Conservation (phyloP, 2,888 invertebrate genomes). For the Eristalis pertinax region DNA sequence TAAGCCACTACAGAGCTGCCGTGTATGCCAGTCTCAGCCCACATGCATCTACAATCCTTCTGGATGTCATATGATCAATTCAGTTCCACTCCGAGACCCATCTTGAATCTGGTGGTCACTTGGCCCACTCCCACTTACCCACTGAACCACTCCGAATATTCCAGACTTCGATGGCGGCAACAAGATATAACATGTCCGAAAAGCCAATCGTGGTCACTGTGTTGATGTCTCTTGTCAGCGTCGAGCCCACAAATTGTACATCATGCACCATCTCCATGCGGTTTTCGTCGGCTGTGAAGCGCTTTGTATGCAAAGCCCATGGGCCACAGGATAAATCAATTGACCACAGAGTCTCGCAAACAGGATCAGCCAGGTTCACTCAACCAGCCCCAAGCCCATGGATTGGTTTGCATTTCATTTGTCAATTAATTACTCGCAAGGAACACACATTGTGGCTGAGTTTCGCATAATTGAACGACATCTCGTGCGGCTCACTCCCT, state of each 20-base stretch:
- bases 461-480: constrained; percentile 9
- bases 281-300: neutral
- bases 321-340: constrained; percentile 16
- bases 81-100: too few species aligned
- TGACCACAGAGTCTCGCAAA: constrained; percentile 1
- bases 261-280: neutral
- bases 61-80: too few species aligned
- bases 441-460: constrained; percentile 34
- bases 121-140: too few species aligned
- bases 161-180: too few species aligned
- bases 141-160: too few species aligned
- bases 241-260: neutral
- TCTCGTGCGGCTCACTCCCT: constrained; percentile 6
- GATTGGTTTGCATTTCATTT: constrained; percentile 29
- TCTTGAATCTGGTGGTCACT: too few species aligned
- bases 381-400: constrained; percentile 14
- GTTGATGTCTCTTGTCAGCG: neutral
- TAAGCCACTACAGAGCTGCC: too few species aligned
- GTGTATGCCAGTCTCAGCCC: too few species aligned
- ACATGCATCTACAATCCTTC: too few species aligned
- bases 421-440: constrained; percentile 55
- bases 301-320: too few species aligned
- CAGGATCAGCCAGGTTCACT: constrained; percentile 11
- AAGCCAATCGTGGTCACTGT: neutral
- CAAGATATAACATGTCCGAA: too few species aligned